A percentile compares a stretch with the other conserved stretches of the same genome.
phyloP scores from a whole-genome alignment of 2,888 invertebrate genomes.

The Philonicus albiceps region DNA sequence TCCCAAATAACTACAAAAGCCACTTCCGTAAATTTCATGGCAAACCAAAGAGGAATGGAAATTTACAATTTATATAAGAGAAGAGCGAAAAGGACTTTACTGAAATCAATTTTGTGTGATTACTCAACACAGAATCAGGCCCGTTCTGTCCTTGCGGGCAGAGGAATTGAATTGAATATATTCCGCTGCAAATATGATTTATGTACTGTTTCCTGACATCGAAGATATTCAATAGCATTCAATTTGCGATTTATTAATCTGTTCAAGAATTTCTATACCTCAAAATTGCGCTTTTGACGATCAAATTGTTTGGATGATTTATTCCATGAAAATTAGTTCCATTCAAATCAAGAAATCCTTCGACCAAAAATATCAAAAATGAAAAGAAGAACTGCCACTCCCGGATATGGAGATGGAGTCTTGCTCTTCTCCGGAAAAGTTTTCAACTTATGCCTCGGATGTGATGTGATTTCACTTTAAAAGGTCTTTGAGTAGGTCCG shows the following conservation, averaged over 20 bases:
- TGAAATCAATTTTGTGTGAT: not conserved
- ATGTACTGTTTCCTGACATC: not conserved
- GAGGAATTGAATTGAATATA: not conserved
- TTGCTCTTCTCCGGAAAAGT: not conserved
- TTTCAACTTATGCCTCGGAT: not conserved
- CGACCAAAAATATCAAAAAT: not conserved
- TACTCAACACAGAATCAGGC: not conserved
- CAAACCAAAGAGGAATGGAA: not conserved
- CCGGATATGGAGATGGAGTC: not conserved
- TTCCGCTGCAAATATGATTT: not conserved
- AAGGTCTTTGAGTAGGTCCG: slow-evolving; percentile 1
- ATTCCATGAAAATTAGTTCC: not conserved
- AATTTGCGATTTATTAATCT: not conserved
- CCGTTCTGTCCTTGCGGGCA: not conserved
- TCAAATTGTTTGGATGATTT: slow-evolving; percentile 13
- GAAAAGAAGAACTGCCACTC: not conserved
- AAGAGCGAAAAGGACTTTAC: not conserved
- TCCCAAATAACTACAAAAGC: not conserved
- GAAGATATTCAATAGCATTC: not conserved
- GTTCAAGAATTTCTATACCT: not conserved
- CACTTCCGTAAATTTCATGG: not conserved
- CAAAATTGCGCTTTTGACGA: not conserved
- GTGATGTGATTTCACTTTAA: slow-evolving; percentile 19
- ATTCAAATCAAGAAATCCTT: not conserved
- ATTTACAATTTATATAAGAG: not conserved